Evolutionary conservation across 2,888 invertebrate species (phyloP).

Genomic region (Drosophila tripunctata): DNA sequence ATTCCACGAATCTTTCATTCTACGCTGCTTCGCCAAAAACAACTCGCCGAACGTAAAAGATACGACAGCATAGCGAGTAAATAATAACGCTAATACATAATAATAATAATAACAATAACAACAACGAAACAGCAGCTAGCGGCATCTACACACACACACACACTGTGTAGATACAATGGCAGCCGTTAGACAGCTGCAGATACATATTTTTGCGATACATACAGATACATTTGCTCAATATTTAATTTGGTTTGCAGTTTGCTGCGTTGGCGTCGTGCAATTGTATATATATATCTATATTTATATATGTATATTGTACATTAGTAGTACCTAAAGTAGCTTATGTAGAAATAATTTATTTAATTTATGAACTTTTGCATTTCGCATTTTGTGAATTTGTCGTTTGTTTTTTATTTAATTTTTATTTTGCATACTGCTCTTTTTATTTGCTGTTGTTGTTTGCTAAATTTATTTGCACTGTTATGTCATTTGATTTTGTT

Average conservation of each 20-base stretch:
- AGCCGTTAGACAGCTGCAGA: conserved; percentile 55
- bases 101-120: conserved; percentile 48
- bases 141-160: conserved; percentile 21
- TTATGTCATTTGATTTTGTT: conserved; percentile 68
- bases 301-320: not conserved
- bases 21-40: conserved; percentile 70
- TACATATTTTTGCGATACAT: conserved; percentile 39
- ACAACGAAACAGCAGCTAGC: conserved; percentile 8
- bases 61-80: conserved; percentile 46
- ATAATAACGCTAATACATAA: conserved; percentile 77
- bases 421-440: not conserved
- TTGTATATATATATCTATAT: conserved; percentile 1
- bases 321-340: conserved; percentile 5
- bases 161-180: conserved; percentile 44
- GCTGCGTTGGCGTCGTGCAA: conserved; percentile 52
- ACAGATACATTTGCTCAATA: conserved; percentile 13
- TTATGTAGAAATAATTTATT: conserved; percentile 26
- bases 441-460: conserved; percentile 15
- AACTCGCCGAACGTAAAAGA: conserved; percentile 15
- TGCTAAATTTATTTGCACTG: conserved; percentile 64
- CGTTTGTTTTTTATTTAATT: conserved; percentile 12
- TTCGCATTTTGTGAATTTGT: conserved; percentile 34
- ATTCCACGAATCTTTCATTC: conserved; percentile 81
- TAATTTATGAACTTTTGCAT: conserved; percentile 61
- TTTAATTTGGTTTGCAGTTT: conserved; percentile 28